Base-by-base conservation (phyloP, 2,797 vertebrate genomes). In the Paguma larvata region DNA sequence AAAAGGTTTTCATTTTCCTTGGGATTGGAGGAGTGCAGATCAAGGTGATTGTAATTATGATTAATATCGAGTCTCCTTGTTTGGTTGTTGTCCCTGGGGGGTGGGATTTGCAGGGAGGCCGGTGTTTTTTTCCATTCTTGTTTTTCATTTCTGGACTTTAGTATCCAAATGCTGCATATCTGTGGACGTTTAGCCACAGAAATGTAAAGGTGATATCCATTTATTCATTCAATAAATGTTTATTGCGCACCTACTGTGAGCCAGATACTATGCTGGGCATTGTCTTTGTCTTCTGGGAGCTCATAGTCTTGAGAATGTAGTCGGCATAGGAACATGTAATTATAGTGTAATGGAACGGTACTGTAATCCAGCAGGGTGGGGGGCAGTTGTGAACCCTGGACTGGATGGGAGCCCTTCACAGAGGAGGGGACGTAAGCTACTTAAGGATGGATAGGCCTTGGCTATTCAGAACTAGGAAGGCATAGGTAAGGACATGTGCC, bases 101-200 rank as follows among this genome's bases (percentile, higher is more conserved):
- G 46, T 46, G 27, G 53, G 41, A 62, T 89, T 93, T 93, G 48
- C 84, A 53, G 4, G 46, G 48, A 67, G 91, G 72, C 72, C 83
- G 62, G 51, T 41, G 82, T 65, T 95, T 84, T 62, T n/a, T 75
- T 87, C 8, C 27, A 1, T 91, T 92, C 41, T 84, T 97, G 12
- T 83, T 84, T 91, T 84, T 90, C 18, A 51, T 68, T 85, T 92
- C 82, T 83, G 7, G 32, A 19, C 70, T 92, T 96, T 92, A 80
- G 72, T 89, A 70, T 80, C 90, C 6, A 89, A 83, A 77, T 91
- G 41, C 7, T 27, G 30, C 6, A 0, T 84, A 56, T 46, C n/a
- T 65, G 18, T 63, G 84, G 78, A 32, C 48, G 83, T 34, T 90
- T 62, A 70, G 73, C 30, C 75, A 78, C 7, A 59, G 63, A 91